Conservation (phyloP, 2,888 invertebrate genomes). For the Pogonocherus hispidulus region DNA sequence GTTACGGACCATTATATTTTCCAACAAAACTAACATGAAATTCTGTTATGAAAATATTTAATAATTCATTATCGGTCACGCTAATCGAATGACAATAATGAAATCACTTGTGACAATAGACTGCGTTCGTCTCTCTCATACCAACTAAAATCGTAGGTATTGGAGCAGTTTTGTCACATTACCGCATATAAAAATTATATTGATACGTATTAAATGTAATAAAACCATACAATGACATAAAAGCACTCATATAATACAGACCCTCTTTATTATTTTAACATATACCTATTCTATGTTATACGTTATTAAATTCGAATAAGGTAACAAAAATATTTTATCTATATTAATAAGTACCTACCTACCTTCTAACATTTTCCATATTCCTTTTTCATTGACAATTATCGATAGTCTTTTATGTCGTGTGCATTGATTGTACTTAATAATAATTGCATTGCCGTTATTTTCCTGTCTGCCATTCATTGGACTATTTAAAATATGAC, state of each 20-base stretch:
- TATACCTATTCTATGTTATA: constrained; percentile 37
- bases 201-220: constrained; percentile 38
- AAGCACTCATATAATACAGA: constrained; percentile 42
- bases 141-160: neutral
- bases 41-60: constrained; percentile 55
- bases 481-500: too few species aligned
- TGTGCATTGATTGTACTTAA: too few species aligned
- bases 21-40: constrained; percentile 51
- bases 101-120: constrained; percentile 51
- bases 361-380: neutral
- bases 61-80: constrained; percentile 60
- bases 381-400: too few species aligned
- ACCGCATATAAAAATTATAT: constrained; percentile 22
- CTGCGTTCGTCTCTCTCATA: constrained; percentile 16
- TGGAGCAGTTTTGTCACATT: neutral
- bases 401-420: too few species aligned
- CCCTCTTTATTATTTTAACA: constrained; percentile 37
- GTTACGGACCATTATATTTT: constrained; percentile 54
- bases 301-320: constrained; percentile 38
- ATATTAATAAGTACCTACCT: constrained; percentile 33
- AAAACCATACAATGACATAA: constrained; percentile 44
- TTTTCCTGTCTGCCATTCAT: too few species aligned
- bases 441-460: too few species aligned
- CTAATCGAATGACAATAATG: constrained; percentile 54
- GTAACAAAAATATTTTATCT: constrained; percentile 39